A percentile compares a stretch with the other conserved stretches of the same genome.
Evolutionary conservation across 2,113 vertebrate species (phyloP).

Genomic region (Chelonoidis abingdonii): DNA sequence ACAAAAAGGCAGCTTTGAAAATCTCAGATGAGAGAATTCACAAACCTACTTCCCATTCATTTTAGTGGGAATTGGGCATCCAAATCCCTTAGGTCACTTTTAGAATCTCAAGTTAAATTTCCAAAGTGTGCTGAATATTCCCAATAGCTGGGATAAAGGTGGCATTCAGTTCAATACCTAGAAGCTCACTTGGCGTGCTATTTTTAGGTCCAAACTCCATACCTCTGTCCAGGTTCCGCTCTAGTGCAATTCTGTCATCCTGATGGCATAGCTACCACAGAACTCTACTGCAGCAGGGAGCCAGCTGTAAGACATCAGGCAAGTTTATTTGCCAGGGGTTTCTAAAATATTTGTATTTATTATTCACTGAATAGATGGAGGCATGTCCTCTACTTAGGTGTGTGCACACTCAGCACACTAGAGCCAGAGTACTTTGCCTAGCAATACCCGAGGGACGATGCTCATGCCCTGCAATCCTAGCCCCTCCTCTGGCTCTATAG

Average conservation of each 20-base stretch:
- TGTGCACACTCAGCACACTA: too few relatives aligned
- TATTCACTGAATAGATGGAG: too few relatives aligned
- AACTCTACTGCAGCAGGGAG: not conserved
- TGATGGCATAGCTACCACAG: not conserved
- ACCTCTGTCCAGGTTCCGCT: not conserved
- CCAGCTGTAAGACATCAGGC: not conserved
- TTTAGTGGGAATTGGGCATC: not conserved
- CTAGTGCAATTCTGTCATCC: not conserved
- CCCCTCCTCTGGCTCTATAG: too few relatives aligned
- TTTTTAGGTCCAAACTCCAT: too few relatives aligned
- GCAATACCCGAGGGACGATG: too few relatives aligned
- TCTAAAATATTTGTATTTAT: not conserved
- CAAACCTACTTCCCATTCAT: not conserved
- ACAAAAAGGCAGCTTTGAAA: not conserved
- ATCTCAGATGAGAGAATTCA: not conserved
- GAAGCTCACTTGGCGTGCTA: too few relatives aligned
- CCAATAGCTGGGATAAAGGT: not conserved
- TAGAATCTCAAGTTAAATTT: not conserved
- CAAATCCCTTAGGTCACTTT: not conserved
- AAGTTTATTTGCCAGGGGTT: not conserved
- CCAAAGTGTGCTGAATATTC: not conserved
- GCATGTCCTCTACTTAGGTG: too few relatives aligned
- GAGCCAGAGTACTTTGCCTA: too few relatives aligned
- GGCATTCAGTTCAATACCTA: not conserved
- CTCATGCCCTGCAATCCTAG: too few relatives aligned